Conservation (phyloP, 2,888 invertebrate genomes). For the Pegoplata infirma region DNA sequence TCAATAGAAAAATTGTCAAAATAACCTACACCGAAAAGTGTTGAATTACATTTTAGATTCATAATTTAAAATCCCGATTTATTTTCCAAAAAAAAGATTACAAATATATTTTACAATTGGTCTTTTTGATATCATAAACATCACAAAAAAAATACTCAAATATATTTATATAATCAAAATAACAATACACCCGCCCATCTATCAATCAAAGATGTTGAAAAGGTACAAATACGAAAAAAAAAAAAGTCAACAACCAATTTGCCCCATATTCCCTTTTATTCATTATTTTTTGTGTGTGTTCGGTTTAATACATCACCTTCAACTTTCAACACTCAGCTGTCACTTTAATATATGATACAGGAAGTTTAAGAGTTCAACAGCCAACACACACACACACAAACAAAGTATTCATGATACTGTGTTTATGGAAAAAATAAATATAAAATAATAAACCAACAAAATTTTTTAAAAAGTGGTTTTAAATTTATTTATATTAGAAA, state of each 20-base stretch:
- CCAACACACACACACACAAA: no score
- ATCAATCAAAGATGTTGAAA: slow-evolving; percentile 52
- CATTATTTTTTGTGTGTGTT: slow-evolving; percentile 21
- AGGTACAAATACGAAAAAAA: slow-evolving; percentile 6
- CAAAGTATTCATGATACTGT: neutral
- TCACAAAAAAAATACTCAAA: neutral
- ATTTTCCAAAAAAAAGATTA: no score
- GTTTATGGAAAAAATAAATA: no score
- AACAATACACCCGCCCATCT: neutral
- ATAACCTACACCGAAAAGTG: no score
- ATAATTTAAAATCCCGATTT: no score
- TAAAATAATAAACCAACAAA: no score
- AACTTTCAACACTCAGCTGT: slow-evolving; percentile 49
- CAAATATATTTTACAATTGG: no score
- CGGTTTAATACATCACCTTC: slow-evolving; percentile 58
- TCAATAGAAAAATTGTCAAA: no score
- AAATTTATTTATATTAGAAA: no score
- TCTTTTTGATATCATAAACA: neutral
- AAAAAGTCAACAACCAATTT: slow-evolving; percentile 9
- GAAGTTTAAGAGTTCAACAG: slow-evolving; percentile 28
- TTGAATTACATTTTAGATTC: no score
- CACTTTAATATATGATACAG: slow-evolving; percentile 60
- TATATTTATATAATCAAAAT: neutral
- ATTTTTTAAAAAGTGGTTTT: no score
- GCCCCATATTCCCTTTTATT: neutral